Evolutionary conservation across 2,888 invertebrate species (phyloP), one percentile per base, ranked within the genome.

Genomic region (Mesorhabditis belari): DNA sequence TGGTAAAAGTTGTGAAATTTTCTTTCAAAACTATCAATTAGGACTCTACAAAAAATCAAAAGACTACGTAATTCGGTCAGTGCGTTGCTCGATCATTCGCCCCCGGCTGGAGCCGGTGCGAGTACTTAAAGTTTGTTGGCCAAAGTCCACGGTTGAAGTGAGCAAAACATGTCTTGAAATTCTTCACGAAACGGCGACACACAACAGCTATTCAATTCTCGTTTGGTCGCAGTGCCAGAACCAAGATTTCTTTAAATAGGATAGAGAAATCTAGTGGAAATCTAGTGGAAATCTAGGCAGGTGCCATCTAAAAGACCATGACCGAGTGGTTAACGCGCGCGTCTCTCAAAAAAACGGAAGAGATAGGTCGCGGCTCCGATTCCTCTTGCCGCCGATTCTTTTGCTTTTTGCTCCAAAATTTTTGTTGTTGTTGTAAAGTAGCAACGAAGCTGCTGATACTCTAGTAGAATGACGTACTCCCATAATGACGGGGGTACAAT

Each of bases 31-130:
- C 52, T 51, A 17, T 9, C 12, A 51, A n/a, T 66, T 56, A 87
- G 69, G 93, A 93, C n/a, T n/a, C 0, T 98, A 94, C 82, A 87
- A 88, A 81, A 87, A 87, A 75, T 94, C 94, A 0, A 90, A 85
- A 73, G 96, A 98, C 81, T 89, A 88, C 80, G 95, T 82, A 90
- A 91, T 54, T 90, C 92, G 26, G 90, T 96, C 58, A 81, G 95
- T 65, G 86, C 98, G 19, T 90, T 94, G 79, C 84, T 98, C 57
- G 92, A 95, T 71, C 88, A 92, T 81, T 84, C 96, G 5, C 92
- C 93, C 79, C 91, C 92, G 83, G 92, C 96, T 0, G 93, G 89
- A 90, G 75, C 94, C 94, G 69, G 94, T 96, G 0, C 88, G 89
- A 80, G 85, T 98, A 59, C n/a, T n/a, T n/a, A n/a, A n/a, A n/a